Evolutionary conservation across 2,113 vertebrate species (phyloP).

Genomic region (Gymnocephalus cernua): DNA sequence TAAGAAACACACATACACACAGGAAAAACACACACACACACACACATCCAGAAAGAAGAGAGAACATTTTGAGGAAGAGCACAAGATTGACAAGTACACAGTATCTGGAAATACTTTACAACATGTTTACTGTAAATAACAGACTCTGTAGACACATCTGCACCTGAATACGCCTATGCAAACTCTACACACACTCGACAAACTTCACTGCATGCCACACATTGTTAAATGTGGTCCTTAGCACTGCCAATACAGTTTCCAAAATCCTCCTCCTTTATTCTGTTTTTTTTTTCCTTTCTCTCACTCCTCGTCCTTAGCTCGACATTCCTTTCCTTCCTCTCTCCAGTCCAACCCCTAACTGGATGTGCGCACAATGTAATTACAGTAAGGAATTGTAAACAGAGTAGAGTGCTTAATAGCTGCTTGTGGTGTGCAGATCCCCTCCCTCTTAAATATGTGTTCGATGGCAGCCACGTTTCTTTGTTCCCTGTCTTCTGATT

Average conservation of each 20-base stretch:
- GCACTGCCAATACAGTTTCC: background rate
- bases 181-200: background rate
- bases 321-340: background rate
- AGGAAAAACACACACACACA: slow-evolving; percentile 59
- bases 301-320: background rate
- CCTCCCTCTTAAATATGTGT: slow-evolving; percentile 71
- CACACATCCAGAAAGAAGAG: slow-evolving; percentile 73
- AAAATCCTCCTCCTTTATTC: background rate
- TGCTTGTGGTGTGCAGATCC: slow-evolving; percentile 39
- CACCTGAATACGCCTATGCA: slow-evolving; percentile 23
- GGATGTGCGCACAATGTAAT: slow-evolving; percentile 52
- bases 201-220: slow-evolving; percentile 32
- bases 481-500: background rate
- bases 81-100: slow-evolving; percentile 77
- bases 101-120: slow-evolving; percentile 67
- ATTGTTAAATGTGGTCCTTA: slow-evolving; percentile 21
- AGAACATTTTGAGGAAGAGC: slow-evolving; percentile 80
- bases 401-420: slow-evolving; percentile 66
- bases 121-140: slow-evolving; percentile 43
- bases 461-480: slow-evolving; percentile 18
- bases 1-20: slow-evolving; percentile 86
- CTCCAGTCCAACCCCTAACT: slow-evolving; percentile 26
- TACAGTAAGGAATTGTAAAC: slow-evolving; percentile 41
- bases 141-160: slow-evolving; percentile 29
- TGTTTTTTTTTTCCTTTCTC: background rate